phyloP scores from a whole-genome alignment of 2,113 vertebrate genomes.

The Sphyrna mokarran region DNA sequence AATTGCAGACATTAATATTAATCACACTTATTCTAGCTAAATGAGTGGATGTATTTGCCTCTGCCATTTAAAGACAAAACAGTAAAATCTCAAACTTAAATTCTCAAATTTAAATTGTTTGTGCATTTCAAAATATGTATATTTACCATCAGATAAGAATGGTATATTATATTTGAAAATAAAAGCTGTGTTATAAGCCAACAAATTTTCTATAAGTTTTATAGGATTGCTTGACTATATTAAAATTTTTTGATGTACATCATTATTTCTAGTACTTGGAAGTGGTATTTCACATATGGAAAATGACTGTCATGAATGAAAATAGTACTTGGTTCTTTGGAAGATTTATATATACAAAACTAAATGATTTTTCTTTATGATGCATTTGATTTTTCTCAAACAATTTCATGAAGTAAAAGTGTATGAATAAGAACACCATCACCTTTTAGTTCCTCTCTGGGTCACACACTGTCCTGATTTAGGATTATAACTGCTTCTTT shows the following conservation, averaged over 20 bases:
- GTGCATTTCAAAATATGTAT: neutral
- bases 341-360: neutral
- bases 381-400: neutral
- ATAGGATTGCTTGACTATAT: neutral
- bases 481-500: no score
- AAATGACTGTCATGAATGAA: neutral
- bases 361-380: neutral
- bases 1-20: conserved; percentile 27
- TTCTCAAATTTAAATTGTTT: conserved; percentile 2
- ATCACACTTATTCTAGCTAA: conserved; percentile 1
- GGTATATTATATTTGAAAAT: neutral
- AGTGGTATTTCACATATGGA: neutral
- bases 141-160: neutral
- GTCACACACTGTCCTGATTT: no score
- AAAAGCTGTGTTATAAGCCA: neutral
- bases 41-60: neutral
- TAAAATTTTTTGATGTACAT: neutral
- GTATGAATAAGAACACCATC: neutral
- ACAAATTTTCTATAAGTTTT: neutral
- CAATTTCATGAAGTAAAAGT: neutral
- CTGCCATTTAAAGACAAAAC: neutral
- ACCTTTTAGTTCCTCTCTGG: neutral
- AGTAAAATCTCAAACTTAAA: neutral
- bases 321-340: neutral
- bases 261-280: neutral